A percentile compares a stretch with the other conserved stretches of the same genome.
Conservation (phyloP, 1,140 invertebrate genomes). For the Mercenaria mercenaria region DNA sequence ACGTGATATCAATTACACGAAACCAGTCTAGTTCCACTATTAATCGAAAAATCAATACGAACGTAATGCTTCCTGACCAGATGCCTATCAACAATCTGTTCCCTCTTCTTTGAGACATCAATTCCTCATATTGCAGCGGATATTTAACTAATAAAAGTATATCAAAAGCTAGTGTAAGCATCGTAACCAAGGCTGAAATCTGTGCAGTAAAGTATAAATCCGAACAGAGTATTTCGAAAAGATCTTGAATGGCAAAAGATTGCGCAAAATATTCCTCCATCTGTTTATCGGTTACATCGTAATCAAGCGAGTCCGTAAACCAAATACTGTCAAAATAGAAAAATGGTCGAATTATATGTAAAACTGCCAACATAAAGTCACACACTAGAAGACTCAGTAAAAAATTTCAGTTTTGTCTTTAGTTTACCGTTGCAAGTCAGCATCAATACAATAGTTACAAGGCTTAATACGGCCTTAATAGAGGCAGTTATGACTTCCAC, state of each 20-base stretch:
- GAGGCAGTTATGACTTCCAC: neutral
- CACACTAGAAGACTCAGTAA: neutral
- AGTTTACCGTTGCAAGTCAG: neutral
- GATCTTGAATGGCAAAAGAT: neutral
- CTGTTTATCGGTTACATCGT: neutral
- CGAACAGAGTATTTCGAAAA: neutral
- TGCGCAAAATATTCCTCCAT: neutral
- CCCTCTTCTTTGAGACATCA: neutral
- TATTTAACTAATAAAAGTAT: neutral
- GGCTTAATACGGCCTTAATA: neutral
- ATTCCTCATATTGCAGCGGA: neutral
- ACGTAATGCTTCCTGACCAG: neutral
- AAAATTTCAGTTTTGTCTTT: neutral
- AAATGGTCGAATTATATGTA: neutral
- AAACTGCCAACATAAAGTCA: neutral
- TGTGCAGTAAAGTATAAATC: neutral
- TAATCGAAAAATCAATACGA: neutral
- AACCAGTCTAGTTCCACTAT: neutral
- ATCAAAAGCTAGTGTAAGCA: neutral
- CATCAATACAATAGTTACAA: neutral
- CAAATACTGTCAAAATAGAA: slow-evolving; percentile 9
- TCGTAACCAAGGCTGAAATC: neutral
- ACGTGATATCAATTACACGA: neutral
- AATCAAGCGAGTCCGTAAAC: neutral
- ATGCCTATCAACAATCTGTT: neutral